Base-by-base conservation (phyloP, 1,140 invertebrate species). In the Drosophila pruinosa region DNA sequence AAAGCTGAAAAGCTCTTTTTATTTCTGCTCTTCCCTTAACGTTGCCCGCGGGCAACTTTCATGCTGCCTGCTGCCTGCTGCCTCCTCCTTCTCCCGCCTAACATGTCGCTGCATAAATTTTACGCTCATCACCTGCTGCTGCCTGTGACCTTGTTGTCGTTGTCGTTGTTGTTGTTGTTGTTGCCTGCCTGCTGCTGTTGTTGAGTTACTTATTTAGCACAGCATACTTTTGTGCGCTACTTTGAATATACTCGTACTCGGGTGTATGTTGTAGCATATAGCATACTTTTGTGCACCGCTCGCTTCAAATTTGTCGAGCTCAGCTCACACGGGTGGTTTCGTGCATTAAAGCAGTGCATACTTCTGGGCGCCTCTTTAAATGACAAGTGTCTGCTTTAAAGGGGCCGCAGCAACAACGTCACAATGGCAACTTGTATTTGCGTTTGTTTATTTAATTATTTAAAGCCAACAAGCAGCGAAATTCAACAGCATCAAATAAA, bases 51-150 rank as follows among this genome's bases (percentile, higher is more conserved):
- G 76, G 81, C 80, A 79, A 81, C 59, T 81, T 81, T 81, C 78
- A 73, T 58, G 73, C 58, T 79, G 77, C n/a, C n/a, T n/a, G 34
- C 28, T 61, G 58, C 4, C 17, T 34, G 12, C 21, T 45, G 36
- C 36, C 4, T 17, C 12, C 26, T 54, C 65, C 2, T n/a, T n/a
- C n/a, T n/a, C n/a, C 24, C 31, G 64, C 70, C 69, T 80, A 74
- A 86, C 81, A 81, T 86, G 82, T 86, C 82, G 82, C 82, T 88
- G 82, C 82, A 88, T 86, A 86, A 86, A 86, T 86, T 86, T 86
- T 72, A 88, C 78, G 78, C 82, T 88, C 82, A 88, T 86, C 82
- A 86, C 82, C 82, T 86, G 81, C 71, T 52, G 45, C 43, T 59
- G 50, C 41, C 26, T 62, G 52, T 78, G 81, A 80, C 81, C 72